These are phyloP conservation scores for Globia sparganii DNA, from an alignment of 2,888 invertebrate genomes.

Conservation along the genomic window DNA sequence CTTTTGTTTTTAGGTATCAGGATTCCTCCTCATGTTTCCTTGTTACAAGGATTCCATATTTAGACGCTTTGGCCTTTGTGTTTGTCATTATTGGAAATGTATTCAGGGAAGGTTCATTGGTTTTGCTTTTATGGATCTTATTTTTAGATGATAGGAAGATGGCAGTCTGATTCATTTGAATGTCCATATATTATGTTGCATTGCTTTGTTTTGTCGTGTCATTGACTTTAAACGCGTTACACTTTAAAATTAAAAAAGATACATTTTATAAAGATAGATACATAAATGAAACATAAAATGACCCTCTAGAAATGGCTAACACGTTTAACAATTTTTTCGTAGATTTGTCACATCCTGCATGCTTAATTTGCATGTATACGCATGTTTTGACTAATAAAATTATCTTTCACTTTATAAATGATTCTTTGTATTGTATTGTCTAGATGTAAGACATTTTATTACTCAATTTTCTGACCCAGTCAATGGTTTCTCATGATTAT, in stretches of 20 bases:
- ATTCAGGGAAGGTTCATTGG: conserved; percentile 26
- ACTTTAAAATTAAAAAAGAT: neutral
- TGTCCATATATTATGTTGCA: neutral
- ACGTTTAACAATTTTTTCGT: too few species aligned
- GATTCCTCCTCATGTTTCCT: conserved; percentile 30
- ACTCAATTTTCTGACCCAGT: neutral
- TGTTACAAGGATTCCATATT: conserved; percentile 21
- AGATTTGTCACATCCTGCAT: too few species aligned
- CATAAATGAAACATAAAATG: too few species aligned
- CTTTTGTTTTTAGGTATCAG: conserved; percentile 50
- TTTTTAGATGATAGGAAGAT: conserved; percentile 36
- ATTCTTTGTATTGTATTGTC: neutral
- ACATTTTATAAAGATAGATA: neutral
- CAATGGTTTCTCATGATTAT: neutral
- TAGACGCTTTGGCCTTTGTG: conserved; percentile 33
- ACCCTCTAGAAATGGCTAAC: too few species aligned
- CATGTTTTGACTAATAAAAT: too few species aligned
- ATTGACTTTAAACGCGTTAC: neutral
- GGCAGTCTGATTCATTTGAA: conserved; percentile 21
- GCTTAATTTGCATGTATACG: too few species aligned
- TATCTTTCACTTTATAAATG: too few species aligned
- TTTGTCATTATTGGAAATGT: conserved; percentile 24
- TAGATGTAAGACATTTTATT: neutral
- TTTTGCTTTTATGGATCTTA: conserved; percentile 15
- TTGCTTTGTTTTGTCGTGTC: neutral